Conservation (phyloP, 2,888 invertebrate species). For the Lissonota sp. region DNA sequence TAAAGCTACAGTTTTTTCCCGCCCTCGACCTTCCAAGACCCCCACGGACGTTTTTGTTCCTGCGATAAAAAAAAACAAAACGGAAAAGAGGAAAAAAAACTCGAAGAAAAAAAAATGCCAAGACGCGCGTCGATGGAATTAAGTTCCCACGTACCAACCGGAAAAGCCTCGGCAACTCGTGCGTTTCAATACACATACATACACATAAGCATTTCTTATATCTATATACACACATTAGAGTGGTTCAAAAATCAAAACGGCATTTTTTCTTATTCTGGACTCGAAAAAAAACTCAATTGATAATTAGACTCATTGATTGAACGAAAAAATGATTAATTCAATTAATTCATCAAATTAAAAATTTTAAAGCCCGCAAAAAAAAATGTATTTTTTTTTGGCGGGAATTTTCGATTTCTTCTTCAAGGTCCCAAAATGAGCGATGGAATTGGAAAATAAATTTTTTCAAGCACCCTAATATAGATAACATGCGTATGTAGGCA, state of each 20-base stretch:
- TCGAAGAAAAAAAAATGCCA: constrained; percentile 7
- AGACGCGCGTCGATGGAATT: constrained; percentile 60
- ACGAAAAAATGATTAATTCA: too few species aligned
- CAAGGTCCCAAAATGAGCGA: too few species aligned
- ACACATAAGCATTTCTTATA: neutral
- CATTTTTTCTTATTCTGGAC: too few species aligned
- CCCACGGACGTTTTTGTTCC: neutral
- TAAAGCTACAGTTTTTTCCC: neutral
- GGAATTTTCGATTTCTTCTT: too few species aligned
- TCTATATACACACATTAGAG: neutral
- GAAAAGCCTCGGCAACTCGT: constrained; percentile 65
- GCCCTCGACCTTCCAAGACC: constrained; percentile 36
- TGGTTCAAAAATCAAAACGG: too few species aligned
- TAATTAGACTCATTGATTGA: too few species aligned
- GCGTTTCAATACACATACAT: constrained; percentile 7
- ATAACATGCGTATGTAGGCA: neutral
- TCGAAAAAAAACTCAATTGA: too few species aligned
- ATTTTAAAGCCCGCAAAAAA: too few species aligned
- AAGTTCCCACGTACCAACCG: constrained; percentile 70
- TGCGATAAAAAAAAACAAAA: constrained; percentile 18
- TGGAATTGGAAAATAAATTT: too few species aligned
- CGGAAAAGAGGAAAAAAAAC: neutral
- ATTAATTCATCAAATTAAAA: too few species aligned
- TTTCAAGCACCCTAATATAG: neutral
- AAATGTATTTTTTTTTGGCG: too few species aligned